Conservation (phyloP, 2,113 vertebrate genomes). For the Tragelaphus imberbis region DNA sequence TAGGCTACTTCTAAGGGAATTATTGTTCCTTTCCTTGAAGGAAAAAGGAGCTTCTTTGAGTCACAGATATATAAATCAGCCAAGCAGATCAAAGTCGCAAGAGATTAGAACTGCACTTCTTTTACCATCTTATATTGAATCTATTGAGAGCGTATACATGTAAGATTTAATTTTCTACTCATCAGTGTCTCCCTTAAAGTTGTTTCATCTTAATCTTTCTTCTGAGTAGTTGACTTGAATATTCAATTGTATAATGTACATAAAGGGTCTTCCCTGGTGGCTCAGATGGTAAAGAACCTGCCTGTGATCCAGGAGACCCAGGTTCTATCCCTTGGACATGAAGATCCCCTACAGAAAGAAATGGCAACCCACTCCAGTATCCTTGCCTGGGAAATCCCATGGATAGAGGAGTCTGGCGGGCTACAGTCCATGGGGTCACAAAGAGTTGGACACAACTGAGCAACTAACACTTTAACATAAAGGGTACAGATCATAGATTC, state of each 20-base stretch:
- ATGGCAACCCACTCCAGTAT: neutral
- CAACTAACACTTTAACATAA: neutral
- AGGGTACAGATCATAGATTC: neutral
- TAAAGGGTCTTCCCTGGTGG: neutral
- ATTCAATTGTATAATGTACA: neutral
- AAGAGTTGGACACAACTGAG: neutral
- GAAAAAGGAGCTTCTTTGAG: neutral
- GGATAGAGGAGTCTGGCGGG: neutral
- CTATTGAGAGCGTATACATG: neutral
- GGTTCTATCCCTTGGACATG: neutral
- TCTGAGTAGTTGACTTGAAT: neutral
- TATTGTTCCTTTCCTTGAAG: neutral
- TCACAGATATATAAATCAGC: neutral
- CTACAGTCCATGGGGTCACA: neutral
- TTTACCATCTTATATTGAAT: neutral
- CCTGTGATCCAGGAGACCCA: neutral
- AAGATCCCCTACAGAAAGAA: neutral
- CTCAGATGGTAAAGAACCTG: neutral
- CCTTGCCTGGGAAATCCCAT: neutral
- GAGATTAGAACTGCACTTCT: neutral
- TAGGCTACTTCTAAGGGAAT: neutral
- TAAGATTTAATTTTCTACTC: neutral
- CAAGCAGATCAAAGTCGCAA: neutral
- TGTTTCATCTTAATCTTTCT: neutral
- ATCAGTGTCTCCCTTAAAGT: neutral